Percentiles rank a stretch among this genome's conserved stretches.
Conservation (phyloP, 2,888 invertebrate species). For the Drosophila testacea region DNA sequence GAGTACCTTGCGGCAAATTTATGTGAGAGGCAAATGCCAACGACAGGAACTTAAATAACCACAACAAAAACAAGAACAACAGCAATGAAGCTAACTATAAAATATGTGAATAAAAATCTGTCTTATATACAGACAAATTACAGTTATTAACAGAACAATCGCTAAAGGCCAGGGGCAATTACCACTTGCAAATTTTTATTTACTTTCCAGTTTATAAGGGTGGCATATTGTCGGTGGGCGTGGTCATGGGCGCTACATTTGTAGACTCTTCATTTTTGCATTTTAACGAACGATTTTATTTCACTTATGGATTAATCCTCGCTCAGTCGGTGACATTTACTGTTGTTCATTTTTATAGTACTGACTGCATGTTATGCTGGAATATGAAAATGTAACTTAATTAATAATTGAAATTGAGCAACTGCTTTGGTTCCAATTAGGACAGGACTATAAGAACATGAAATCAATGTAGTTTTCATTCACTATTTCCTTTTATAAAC, state of each 20-base stretch:
- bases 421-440: background rate
- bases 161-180: constrained; percentile 39
- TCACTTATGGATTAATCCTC: constrained; percentile 4
- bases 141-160: constrained; percentile 32
- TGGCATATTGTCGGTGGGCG: constrained; percentile 6
- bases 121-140: constrained; percentile 30
- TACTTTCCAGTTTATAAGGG: constrained; percentile 29
- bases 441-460: background rate
- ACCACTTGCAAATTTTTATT: constrained; percentile 43
- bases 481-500: background rate
- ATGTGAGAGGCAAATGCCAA: constrained; percentile 45
- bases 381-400: background rate
- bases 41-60: constrained; percentile 23
- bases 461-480: background rate
- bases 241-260: constrained; percentile 4
- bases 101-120: constrained; percentile 29
- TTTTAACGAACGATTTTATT: background rate
- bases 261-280: no score
- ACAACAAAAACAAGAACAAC: constrained; percentile 8
- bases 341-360: background rate
- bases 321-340: background rate
- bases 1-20: constrained; percentile 63
- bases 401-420: background rate
- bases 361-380: no score
- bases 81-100: constrained; percentile 4